Percentiles rank a stretch among this genome's conserved stretches.
Evolutionary conservation across 2,797 vertebrate genomes (phyloP).

Genomic region (Margarornis squamiger): DNA sequence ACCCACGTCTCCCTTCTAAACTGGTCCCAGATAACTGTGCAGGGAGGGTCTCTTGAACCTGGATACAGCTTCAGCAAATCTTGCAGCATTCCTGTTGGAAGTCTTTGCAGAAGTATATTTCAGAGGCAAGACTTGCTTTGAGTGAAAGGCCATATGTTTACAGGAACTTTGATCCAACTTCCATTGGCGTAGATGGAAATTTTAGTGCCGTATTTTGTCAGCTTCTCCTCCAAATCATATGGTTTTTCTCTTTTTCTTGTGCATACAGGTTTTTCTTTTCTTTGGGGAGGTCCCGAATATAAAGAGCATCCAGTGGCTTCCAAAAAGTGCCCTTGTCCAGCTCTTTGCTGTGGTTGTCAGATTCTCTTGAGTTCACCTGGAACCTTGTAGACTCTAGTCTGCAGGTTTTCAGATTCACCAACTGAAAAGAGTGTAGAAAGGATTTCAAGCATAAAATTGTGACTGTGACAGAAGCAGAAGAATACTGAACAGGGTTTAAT

Average conservation of each 20-base stretch:
- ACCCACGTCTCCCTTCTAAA: background rate
- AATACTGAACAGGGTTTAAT: background rate
- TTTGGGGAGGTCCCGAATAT: background rate
- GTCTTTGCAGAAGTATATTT: background rate
- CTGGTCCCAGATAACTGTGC: background rate
- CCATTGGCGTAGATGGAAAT: background rate
- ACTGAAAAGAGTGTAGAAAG: background rate
- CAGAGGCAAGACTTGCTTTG: background rate
- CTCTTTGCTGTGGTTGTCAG: background rate
- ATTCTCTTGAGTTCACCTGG: background rate
- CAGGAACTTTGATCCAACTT: background rate
- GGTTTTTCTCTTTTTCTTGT: background rate
- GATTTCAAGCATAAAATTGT: background rate
- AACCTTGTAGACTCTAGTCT: background rate
- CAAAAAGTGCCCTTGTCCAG: background rate
- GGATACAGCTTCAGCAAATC: background rate
- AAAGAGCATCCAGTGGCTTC: background rate
- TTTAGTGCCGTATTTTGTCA: background rate
- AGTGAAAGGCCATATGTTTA: background rate
- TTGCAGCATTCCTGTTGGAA: background rate
- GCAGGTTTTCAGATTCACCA: background rate
- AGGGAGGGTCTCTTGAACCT: accelerated
- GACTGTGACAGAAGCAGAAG: background rate
- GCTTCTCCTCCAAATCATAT: background rate
- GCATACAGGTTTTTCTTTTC: background rate